These are phyloP conservation scores for Microcebus jonahi DNA, from an alignment of 2,113 vertebrate genomes.

Conservation along the genomic window DNA sequence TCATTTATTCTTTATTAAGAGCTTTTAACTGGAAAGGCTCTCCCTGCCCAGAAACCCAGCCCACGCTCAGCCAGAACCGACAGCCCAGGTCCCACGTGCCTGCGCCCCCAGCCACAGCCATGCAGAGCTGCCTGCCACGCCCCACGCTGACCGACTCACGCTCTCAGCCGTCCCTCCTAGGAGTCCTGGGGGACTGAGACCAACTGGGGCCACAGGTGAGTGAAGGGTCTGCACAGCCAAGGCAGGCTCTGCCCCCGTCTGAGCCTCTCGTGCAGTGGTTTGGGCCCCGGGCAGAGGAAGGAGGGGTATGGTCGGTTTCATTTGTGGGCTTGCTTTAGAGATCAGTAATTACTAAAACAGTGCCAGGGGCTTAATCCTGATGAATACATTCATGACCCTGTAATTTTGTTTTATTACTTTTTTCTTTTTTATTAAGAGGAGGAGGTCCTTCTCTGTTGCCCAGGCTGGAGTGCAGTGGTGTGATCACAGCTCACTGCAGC, in stretches of 20 bases:
- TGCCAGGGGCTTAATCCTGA: not conserved
- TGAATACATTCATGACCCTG: rapidly evolving
- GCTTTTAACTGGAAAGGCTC: not conserved
- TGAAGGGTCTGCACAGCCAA: not conserved
- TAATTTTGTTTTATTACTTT: too few species aligned
- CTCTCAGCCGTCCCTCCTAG: not conserved
- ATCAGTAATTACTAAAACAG: not conserved
- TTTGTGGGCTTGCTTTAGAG: rapidly evolving
- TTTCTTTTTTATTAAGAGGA: too few species aligned
- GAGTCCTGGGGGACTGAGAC: not conserved
- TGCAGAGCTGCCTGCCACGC: rapidly evolving
- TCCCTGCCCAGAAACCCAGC: not conserved
- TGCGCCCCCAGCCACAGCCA: rapidly evolving
- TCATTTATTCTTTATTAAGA: rapidly evolving
- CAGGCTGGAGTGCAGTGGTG: too few species aligned
- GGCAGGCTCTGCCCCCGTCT: not conserved
- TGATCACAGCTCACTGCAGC: too few species aligned
- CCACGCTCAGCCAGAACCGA: not conserved
- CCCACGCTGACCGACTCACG: rapidly evolving
- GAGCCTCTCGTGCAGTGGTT: rapidly evolving
- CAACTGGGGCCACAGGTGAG: rapidly evolving
- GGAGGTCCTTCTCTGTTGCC: too few species aligned
- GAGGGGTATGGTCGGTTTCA: not conserved
- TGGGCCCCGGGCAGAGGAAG: not conserved
- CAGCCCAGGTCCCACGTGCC: rapidly evolving